Percentiles rank a stretch among this genome's conserved stretches.
These are phyloP conservation scores for Dipodomys ordii DNA, from an alignment of 2,113 vertebrate species.

Conservation along the genomic window DNA sequence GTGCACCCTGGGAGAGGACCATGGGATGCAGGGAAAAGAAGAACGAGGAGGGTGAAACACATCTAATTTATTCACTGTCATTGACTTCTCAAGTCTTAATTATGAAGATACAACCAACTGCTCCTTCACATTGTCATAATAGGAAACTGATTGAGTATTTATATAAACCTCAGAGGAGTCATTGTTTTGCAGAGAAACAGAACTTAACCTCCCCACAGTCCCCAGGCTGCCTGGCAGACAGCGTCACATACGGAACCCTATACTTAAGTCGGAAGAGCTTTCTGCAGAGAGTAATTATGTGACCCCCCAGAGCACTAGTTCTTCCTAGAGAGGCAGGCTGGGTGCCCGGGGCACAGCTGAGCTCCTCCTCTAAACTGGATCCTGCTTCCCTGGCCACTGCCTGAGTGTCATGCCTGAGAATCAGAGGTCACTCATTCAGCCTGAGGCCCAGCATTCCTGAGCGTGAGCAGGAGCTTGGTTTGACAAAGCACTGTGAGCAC, in stretches of 20 bases:
- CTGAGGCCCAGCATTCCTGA: neutral
- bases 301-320: constrained; percentile 67
- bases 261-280: constrained; percentile 71
- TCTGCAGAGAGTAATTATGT: constrained; percentile 67
- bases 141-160: constrained; percentile 80
- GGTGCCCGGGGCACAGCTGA: constrained; percentile 6
- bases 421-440: neutral
- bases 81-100: constrained; percentile 80
- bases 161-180: constrained; percentile 71
- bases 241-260: constrained; percentile 44
- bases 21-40: neutral
- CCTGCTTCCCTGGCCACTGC: neutral
- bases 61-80: constrained; percentile 59
- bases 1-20: neutral
- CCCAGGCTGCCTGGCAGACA: constrained; percentile 45
- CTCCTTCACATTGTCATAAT: constrained; percentile 72
- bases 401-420: neutral
- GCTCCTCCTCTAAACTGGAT: constrained; percentile 42
- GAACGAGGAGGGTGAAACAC: neutral
- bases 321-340: constrained; percentile 54
- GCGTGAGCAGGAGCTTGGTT: neutral
- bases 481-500: neutral
- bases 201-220: constrained; percentile 66
- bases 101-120: constrained; percentile 71
- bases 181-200: constrained; percentile 77